Evolutionary conservation across 2,797 vertebrate genomes (phyloP).

Genomic region (Phrynocephalus guinanensis): DNA sequence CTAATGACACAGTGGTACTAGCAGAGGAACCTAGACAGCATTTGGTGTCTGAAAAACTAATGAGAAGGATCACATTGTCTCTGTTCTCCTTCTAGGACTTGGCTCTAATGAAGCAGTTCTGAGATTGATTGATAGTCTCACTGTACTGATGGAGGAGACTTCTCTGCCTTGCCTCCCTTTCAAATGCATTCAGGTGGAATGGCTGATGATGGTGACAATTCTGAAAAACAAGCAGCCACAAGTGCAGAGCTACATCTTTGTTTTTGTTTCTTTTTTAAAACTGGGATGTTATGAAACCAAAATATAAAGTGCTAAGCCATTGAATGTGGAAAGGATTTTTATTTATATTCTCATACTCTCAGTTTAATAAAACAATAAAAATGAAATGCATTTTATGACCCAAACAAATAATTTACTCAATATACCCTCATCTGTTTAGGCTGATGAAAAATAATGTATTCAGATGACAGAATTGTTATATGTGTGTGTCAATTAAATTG

Average conservation of each 20-base stretch:
- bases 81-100: neutral
- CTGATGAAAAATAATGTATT: constrained; percentile 55
- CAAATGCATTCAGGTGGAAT: too few relatives aligned
- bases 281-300: neutral
- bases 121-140: neutral
- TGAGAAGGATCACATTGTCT: too few relatives aligned
- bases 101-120: neutral
- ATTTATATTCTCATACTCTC: constrained; percentile 8
- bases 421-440: constrained; percentile 50
- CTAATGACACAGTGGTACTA: neutral
- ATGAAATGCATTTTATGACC: constrained; percentile 45
- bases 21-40: neutral
- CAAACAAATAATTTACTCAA: constrained; percentile 52
- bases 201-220: too few relatives aligned
- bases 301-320: constrained; percentile 49
- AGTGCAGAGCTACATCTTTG: neutral
- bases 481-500: constrained; percentile 53
- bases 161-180: too few relatives aligned
- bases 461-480: constrained; percentile 57
- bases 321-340: constrained; percentile 27
- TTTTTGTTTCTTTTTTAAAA: neutral
- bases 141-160: too few relatives aligned
- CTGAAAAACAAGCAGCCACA: too few relatives aligned
- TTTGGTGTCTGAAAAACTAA: too few relatives aligned
- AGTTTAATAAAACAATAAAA: constrained; percentile 43